Percentiles rank a stretch among this genome's conserved stretches.
These are phyloP conservation scores for Alectura lathami DNA, from an alignment of 2,113 vertebrate species.

Conservation along the genomic window DNA sequence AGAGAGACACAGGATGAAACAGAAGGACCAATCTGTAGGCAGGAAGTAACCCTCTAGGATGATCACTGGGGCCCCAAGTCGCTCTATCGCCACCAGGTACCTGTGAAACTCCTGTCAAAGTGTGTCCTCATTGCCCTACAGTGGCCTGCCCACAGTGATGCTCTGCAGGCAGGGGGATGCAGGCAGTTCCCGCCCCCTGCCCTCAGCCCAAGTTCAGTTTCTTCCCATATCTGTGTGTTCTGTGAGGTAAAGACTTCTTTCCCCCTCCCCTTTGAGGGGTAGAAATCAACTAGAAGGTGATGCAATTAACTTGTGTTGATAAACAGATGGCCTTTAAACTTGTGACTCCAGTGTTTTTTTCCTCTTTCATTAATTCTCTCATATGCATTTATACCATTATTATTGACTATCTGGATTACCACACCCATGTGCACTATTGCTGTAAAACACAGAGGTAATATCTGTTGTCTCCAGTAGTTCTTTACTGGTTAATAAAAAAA, in stretches of 20 bases:
- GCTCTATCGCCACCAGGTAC: not conserved
- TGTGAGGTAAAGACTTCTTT: not conserved
- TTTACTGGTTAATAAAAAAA: not conserved
- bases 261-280: not conserved
- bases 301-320: not conserved
- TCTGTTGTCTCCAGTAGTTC: not conserved
- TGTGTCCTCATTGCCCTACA: not conserved
- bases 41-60: not conserved
- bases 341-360: not conserved
- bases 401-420: not conserved
- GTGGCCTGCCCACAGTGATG: accelerated
- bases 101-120: not conserved
- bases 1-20: not conserved
- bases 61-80: accelerated
- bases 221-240: not conserved
- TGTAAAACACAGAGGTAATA: not conserved
- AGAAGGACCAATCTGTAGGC: not conserved
- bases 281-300: not conserved
- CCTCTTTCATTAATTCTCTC: not conserved
- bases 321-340: not conserved
- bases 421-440: not conserved
- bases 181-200: not conserved
- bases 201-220: accelerated
- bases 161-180: not conserved
- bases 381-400: not conserved